A percentile compares a stretch with the other conserved stretches of the same genome.
These are phyloP conservation scores for Acyrthosiphon pisum DNA, from an alignment of 1,140 invertebrate species.

Conservation along the genomic window DNA sequence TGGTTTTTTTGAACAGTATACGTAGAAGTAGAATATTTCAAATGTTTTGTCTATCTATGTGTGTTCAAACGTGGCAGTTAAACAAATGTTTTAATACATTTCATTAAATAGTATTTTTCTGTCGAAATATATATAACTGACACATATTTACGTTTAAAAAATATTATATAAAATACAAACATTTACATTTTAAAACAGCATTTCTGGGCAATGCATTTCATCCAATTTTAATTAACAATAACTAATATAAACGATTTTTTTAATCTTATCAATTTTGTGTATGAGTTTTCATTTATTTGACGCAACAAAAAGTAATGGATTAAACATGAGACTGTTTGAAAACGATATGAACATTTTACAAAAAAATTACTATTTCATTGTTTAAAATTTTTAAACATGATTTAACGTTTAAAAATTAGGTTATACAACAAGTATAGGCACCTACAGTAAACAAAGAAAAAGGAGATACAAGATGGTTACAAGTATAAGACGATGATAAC, in stretches of 20 bases:
- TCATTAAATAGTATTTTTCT: neutral
- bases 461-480: neutral
- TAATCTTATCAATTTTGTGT: neutral
- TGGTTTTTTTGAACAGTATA: neutral
- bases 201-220: neutral
- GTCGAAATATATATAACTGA: neutral
- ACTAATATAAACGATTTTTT: neutral
- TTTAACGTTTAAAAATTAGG: neutral
- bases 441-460: neutral
- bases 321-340: neutral
- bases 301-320: neutral
- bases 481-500: slow-evolving; percentile 9
- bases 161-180: neutral
- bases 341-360: neutral
- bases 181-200: neutral
- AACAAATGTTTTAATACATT: neutral
- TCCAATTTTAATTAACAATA: neutral
- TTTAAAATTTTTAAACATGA: neutral
- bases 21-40: neutral
- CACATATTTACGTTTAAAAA: neutral
- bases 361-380: neutral
- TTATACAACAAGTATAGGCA: neutral
- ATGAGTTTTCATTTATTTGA: neutral
- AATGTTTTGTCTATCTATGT: neutral
- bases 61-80: neutral